Base-by-base conservation (phyloP, 2,113 vertebrate genomes). In the Apteryx mantelli region DNA sequence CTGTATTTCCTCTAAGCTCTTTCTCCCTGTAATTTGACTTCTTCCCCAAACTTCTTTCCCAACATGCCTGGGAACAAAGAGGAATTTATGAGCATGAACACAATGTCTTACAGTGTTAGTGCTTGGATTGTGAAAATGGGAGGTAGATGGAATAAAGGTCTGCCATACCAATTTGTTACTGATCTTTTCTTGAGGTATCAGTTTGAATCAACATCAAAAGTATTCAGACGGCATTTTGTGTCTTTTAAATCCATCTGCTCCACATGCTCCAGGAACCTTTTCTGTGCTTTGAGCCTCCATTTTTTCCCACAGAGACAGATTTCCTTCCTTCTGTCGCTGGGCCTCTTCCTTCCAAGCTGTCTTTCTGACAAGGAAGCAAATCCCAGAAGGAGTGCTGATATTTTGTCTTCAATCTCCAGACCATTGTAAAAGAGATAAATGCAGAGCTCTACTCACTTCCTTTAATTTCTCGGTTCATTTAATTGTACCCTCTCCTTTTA, bases 321-420 rank as follows among this genome's bases (percentile, higher is more conserved):
- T 94, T 93, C 68, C 52, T 88, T 69, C 70, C 70, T 46, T 79
- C 70, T 89, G 56, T 50, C 61, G 28, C 30, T 10, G 32, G 65
- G 32, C 4, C 17, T 88, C 16, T 91, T 18, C 53, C 13, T 93
- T 91, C 61, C n/a, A 76, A 85, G 26, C 38, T 88, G 36, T 34
- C 69, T 88, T 93, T 92, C 55, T 81, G 52, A 82, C 21, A 53
- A 22, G 36, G 65, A 92, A 96, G 74, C 36, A 93, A 92, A 76
- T 86, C 91, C 8, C 69, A 76, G 53, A 95, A 76, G 64, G 79
- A 93, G 90, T 38, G 16, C 8, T 68, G 58, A 26, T 44, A 4
- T 60, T 91, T 95, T 86, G 68, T 73, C 42, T 61, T 92, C 77
- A 40, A 2, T 65, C 32, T 76, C 61, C 69, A 93, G 65, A 82